Conservation (phyloP, 2,797 vertebrate species). For the Amblyopsis hoosieri region DNA sequence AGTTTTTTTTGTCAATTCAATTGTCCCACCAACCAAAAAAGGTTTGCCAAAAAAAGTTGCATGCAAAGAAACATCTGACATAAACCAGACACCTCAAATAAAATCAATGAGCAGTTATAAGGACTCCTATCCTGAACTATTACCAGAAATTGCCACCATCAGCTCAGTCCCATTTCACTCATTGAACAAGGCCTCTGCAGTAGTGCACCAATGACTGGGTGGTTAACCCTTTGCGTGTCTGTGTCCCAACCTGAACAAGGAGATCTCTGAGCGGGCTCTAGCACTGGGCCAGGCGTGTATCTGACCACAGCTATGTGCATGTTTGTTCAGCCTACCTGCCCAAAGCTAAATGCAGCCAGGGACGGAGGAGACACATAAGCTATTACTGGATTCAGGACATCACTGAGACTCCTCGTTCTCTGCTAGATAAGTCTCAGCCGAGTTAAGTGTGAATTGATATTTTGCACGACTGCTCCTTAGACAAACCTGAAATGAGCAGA, state of each 20-base stretch:
- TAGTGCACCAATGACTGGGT: constrained; percentile 21
- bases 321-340: constrained; percentile 68
- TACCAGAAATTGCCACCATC: constrained; percentile 11
- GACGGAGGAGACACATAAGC: constrained; percentile 35
- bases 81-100: too few species aligned
- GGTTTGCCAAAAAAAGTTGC: too few species aligned
- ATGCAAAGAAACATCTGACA: too few species aligned
- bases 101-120: background rate
- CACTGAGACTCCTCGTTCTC: background rate
- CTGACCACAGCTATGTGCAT: constrained; percentile 69
- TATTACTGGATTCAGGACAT: constrained; percentile 34
- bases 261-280: constrained; percentile 56
- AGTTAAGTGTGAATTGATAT: background rate
- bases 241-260: constrained; percentile 56
- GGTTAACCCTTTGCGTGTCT: constrained; percentile 38
- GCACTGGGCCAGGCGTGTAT: constrained; percentile 30
- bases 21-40: too few species aligned
- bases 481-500: background rate
- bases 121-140: background rate
- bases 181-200: constrained; percentile 44
- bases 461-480: background rate
- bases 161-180: constrained; percentile 8
- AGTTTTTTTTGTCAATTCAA: too few species aligned
- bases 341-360: constrained; percentile 55
- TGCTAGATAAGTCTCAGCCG: constrained; percentile 11